These are phyloP conservation scores for Lordiphosa andalusiaca DNA, from an alignment of 2,888 invertebrate genomes.

Conservation along the genomic window DNA sequence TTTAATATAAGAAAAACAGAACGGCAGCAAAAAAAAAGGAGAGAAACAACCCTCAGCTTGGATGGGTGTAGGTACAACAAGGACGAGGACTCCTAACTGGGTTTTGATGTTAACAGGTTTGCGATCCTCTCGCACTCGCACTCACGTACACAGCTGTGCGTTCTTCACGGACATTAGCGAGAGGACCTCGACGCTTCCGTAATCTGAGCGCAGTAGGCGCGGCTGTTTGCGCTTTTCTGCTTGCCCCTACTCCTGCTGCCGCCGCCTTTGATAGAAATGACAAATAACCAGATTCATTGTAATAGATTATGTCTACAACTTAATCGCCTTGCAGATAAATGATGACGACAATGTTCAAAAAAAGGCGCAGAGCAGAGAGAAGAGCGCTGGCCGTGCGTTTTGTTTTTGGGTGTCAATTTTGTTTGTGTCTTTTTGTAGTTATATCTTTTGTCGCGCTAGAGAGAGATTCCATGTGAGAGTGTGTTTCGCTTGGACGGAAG, in stretches of 20 bases:
- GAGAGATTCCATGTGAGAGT: constrained; percentile 37
- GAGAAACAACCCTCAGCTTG: constrained; percentile 56
- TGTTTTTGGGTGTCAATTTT: constrained; percentile 73
- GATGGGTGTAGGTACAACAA: constrained; percentile 61
- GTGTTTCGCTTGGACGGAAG: constrained; percentile 53
- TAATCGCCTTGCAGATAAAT: constrained; percentile 80
- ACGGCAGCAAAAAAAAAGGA: constrained; percentile 17
- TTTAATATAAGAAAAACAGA: constrained; percentile 74
- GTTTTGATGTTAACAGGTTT: constrained; percentile 79
- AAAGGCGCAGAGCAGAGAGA: constrained; percentile 35
- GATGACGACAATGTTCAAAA: constrained; percentile 77
- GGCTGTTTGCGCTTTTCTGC: constrained; percentile 77
- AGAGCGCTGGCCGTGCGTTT: constrained; percentile 53
- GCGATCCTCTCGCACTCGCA: constrained; percentile 37
- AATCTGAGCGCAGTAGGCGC: constrained; percentile 79
- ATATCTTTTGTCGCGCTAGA: constrained; percentile 21
- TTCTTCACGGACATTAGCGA: constrained; percentile 71
- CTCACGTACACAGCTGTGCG: constrained; percentile 61
- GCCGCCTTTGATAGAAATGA: constrained; percentile 72
- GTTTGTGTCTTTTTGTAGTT: constrained; percentile 59
- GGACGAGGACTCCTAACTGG: constrained; percentile 52
- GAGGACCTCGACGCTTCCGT: constrained; percentile 67
- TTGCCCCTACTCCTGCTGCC: constrained; percentile 37
- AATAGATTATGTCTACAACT: constrained; percentile 81
- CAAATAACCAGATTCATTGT: constrained; percentile 80